Base-by-base conservation (phyloP, 2,888 invertebrate genomes). In the Dendrolimus pini region DNA sequence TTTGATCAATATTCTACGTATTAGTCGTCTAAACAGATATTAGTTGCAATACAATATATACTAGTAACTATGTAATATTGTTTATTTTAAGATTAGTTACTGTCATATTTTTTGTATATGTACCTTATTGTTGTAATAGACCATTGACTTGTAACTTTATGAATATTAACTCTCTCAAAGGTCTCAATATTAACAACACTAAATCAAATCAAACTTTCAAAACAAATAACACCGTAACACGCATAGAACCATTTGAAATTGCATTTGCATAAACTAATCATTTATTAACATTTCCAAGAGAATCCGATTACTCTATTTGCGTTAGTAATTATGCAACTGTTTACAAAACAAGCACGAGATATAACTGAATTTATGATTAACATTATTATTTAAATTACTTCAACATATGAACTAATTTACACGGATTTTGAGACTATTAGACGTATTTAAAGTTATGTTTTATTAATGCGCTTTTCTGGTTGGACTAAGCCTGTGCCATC, bases 271-370 rank as follows among this genome's bases (percentile, higher is more conserved):
- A 67, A 63, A 66, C 66, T 64, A 63, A 69, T 64, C 65, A 70
- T 70, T 74, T 63, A 74, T 68, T 65, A 70, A 61, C 65, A 61
- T 59, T 62, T 56, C 62, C 61, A 62, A 63, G 63, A 67, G 74
- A 78, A 83, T 69, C 65, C 70, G 72, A 80, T 83, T 81, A 78
- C 59, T 65, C 58, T 70, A 77, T 81, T 78, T 80, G 74, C 70
- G 63, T 62, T 75, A 80, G 79, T 80, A 80, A 79, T 81, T 78
- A 81, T 78, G 68, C 70, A 76, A 70, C 71, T 76, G 75, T 75
- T 71, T 64, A 3, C 30, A 30, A 30, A 30, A 30, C 30, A 30
- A 30, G 30, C 30, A 30, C 30, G 30, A 30, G 30, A 30, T 30
- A 30, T 30, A 30, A 30, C 6, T 30, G 30, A 30, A 54, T 57